A percentile compares a stretch with the other conserved stretches of the same genome.
Evolutionary conservation across 2,797 vertebrate genomes (phyloP).

Genomic region (Alca torda): DNA sequence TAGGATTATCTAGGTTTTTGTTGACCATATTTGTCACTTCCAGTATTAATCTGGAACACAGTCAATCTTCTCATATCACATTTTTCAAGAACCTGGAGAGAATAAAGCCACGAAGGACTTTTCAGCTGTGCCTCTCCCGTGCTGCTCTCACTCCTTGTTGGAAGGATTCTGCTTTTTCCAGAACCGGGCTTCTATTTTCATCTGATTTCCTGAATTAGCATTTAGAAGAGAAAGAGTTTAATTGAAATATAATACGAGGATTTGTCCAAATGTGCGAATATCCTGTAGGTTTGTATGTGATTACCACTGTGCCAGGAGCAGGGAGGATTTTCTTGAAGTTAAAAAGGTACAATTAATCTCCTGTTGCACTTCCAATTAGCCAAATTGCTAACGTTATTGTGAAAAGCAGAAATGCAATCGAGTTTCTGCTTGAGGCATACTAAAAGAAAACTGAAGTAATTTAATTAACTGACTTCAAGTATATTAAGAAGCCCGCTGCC

Average conservation of each 20-base stretch:
- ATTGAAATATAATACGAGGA: slow-evolving; percentile 48
- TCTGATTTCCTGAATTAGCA: slow-evolving; percentile 28
- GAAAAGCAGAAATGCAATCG: slow-evolving; percentile 75
- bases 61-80: background rate
- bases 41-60: background rate
- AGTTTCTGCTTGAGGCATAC: slow-evolving; percentile 71
- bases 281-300: slow-evolving; percentile 19
- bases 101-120: background rate
- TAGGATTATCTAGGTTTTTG: background rate
- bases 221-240: slow-evolving; percentile 42
- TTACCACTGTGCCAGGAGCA: slow-evolving; percentile 45
- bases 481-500: slow-evolving; percentile 49
- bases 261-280: slow-evolving; percentile 29
- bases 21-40: background rate
- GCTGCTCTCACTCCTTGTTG: background rate
- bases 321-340: slow-evolving; percentile 68
- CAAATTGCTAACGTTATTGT: slow-evolving; percentile 78
- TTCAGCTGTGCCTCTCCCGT: background rate
- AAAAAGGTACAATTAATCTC: slow-evolving; percentile 78
- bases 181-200: background rate
- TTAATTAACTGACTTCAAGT: slow-evolving; percentile 77
- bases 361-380: slow-evolving; percentile 77
- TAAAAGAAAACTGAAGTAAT: slow-evolving; percentile 68
- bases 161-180: background rate
- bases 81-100: background rate